A percentile compares a stretch with the other conserved stretches of the same genome.
These are phyloP conservation scores for Galaxea fascicularis DNA, from an alignment of 92 coral and sea anemone genomes.

Conservation along the genomic window DNA sequence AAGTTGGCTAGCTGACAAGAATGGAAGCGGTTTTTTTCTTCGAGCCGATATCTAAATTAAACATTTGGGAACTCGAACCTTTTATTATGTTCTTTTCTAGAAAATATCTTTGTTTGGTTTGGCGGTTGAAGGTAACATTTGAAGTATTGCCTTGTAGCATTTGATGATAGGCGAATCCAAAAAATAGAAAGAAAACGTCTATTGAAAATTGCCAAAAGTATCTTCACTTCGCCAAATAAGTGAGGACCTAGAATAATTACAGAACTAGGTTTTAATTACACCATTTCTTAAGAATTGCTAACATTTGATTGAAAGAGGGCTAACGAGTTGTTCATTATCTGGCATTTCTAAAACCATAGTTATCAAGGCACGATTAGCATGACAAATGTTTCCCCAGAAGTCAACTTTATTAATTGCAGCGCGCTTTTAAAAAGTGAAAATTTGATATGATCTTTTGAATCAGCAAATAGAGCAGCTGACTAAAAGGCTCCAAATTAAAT, in stretches of 20 bases:
- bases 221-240: too few relatives aligned
- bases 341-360: background rate
- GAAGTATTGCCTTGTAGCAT: too few relatives aligned
- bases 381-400: background rate
- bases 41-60: too few relatives aligned
- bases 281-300: background rate
- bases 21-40: too few relatives aligned
- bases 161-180: too few relatives aligned
- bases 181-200: too few relatives aligned
- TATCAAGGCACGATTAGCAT: background rate
- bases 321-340: background rate
- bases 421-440: background rate
- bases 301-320: background rate
- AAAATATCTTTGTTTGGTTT: too few relatives aligned
- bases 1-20: too few relatives aligned
- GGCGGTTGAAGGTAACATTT: too few relatives aligned
- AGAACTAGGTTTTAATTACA: background rate
- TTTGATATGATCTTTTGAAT: background rate
- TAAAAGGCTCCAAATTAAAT: background rate
- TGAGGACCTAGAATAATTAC: background rate
- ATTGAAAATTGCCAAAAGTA: too few relatives aligned
- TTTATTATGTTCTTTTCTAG: too few relatives aligned
- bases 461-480: conserved; percentile 8
- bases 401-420: background rate
- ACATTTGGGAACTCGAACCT: too few relatives aligned